Base-by-base conservation (phyloP, 1,140 invertebrate species). In the Drosophila kepulauana region DNA sequence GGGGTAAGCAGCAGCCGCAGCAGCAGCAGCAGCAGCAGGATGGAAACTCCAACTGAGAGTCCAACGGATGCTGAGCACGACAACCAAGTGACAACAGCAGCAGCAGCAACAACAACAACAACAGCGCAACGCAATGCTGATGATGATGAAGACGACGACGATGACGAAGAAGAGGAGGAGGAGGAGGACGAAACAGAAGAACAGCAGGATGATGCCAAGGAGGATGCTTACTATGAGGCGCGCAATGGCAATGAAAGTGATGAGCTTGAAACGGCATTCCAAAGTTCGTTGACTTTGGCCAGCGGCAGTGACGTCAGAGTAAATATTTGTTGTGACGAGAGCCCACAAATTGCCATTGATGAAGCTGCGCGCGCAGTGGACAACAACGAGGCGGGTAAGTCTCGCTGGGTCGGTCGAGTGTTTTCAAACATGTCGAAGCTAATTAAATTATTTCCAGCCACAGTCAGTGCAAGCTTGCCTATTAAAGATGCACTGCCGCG, bases 241-340 rank as follows among this genome's bases (percentile, higher is more conserved):
- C 65, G 81, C 41, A 87, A 87, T 28, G 79, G 84, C 59, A 87
- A 79, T 57, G 82, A 82, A 67, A 87, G 82, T 48, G 84, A 87
- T 28, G 86, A 91, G 54, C 80, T 91, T 35, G 88, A 91, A 54
- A 76, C 75, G 61, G 71, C 81, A 68, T 91, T 88, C 25, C 78
- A 91, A 64, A 84, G 84, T 72, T 74, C 88, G 38, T 68, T 91
- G 54, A 82, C 79, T 16, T 33, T 90, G 52, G 43, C 78, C 57
- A 88, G 35, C 35, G 35, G 35, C 35, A 38, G 79, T 81, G 85
- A 89, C 74, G 73, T 89, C 51, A 80, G 78, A 68, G 79, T 82
- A 8, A 80, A 69, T 57, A 66, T 86, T 7, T 82, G 79, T 28
- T 70, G 79, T 51, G 79, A 77, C 11, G 38, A 8, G 38, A 41